phyloP scores from a whole-genome alignment of 2,113 vertebrate species.

The Oreocharis arfaki region DNA sequence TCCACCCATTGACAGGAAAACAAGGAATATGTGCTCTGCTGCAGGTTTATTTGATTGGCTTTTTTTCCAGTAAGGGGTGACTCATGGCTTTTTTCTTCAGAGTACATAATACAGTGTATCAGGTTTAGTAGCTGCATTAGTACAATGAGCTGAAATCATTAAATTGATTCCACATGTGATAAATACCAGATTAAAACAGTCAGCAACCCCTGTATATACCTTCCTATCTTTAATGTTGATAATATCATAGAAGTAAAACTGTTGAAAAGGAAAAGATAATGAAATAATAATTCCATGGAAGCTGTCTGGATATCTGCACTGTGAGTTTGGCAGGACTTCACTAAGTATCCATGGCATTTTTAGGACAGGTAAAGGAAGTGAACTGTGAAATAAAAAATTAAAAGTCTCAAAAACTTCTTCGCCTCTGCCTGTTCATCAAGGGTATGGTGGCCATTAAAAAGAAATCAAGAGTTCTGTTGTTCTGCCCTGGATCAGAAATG shows the following conservation, averaged over 20 bases:
- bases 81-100: not conserved
- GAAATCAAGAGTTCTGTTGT: not conserved
- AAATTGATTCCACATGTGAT: slow-evolving; percentile 31
- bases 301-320: not conserved
- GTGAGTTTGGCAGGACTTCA: not conserved
- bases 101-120: not conserved
- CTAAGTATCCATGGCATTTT: not conserved
- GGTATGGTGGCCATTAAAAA: not conserved
- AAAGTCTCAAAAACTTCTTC: not conserved
- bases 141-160: slow-evolving; percentile 9
- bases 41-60: not conserved
- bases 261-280: not conserved
- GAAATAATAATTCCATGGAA: not conserved
- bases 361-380: not conserved
- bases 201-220: not conserved
- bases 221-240: not conserved
- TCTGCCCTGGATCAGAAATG: not conserved
- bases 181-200: not conserved
- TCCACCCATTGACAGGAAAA: not conserved
- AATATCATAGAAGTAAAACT: not conserved
- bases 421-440: not conserved
- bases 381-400: not conserved
- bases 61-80: not conserved
- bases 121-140: slow-evolving; percentile 32
- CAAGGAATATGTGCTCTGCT: not conserved